phyloP scores from a whole-genome alignment of 2,113 vertebrate genomes.

The Colossoma macropomum region DNA sequence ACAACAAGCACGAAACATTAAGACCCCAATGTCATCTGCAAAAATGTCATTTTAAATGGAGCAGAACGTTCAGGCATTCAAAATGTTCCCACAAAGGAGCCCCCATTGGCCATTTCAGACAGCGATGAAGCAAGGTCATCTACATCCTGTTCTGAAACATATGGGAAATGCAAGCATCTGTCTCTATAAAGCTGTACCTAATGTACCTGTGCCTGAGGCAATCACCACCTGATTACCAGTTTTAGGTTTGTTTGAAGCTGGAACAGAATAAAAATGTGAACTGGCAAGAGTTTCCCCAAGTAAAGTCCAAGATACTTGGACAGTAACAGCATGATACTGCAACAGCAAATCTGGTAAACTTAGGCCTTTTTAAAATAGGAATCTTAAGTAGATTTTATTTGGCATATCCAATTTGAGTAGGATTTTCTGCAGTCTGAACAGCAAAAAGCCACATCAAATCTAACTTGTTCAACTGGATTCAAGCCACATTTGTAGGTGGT shows the following conservation, averaged over 20 bases:
- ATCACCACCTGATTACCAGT: neutral
- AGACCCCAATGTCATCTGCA: neutral
- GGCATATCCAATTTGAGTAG: no score
- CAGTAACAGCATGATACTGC: neutral
- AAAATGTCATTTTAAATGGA: conserved; percentile 28
- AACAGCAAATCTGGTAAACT: neutral
- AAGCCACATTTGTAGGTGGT: no score
- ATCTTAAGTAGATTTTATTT: no score
- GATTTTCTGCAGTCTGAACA: no score
- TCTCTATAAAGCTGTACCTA: neutral
- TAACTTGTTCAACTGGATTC: no score
- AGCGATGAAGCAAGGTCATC: neutral
- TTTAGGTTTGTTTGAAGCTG: neutral
- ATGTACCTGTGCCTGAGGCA: neutral
- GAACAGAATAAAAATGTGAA: neutral
- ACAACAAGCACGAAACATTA: no score
- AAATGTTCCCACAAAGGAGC: neutral
- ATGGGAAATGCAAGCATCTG: neutral
- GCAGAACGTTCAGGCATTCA: conserved; percentile 22
- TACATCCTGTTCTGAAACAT: neutral
- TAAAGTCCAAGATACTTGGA: neutral
- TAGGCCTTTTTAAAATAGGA: no score
- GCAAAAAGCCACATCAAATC: no score
- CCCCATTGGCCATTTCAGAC: neutral
- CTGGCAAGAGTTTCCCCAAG: neutral